Evolutionary conservation across 2,888 invertebrate genomes (phyloP), one percentile per base, ranked within the genome.

Genomic region (Amphipoea lucens): DNA sequence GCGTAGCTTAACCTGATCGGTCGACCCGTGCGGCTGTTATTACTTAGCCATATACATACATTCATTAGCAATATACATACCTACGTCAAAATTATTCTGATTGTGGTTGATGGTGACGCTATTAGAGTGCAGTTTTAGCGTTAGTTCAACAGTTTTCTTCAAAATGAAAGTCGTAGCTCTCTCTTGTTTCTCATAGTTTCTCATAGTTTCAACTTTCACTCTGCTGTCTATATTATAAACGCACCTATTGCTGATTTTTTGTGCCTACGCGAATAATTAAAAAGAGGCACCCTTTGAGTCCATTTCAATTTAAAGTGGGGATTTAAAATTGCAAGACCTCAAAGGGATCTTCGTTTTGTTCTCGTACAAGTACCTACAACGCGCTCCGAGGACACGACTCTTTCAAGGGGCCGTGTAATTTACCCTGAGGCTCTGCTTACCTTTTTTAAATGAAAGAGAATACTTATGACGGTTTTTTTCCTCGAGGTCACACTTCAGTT

Each of bases 331-430:
- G 72, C 60, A 69, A 54, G 45, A 51, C 45, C 65, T 82, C 86
- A 86, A 86, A 83, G 42, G 54, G 54, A 77, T 48, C 36, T 45
- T 71, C 42, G 29, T 84, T 85, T 85, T 86, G 42, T 72, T 51
- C 40, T 40, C 42, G 5, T 54, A 36, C 48, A 82, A 54, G 9
- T 54, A 40, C n/a, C n/a, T n/a, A n/a, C n/a, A 66, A 42, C 20
- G 45, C 36, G 20, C 7, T 67, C 57, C 40, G 42, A 76, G 68
- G 51, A 73, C 65, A 76, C 62, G 74, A 48, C 12, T 81, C 23
- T 60, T 65, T 81, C 71, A 83, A 81, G 63, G 70, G 36, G 7
- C 23, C 60, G 65, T 71, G 45, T 75, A 82, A 82, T 70, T 80
- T 81, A 42, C 67, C 83, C 71, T 45, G 7, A 51, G 71, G 83